A percentile compares a stretch with the other conserved stretches of the same genome.
Conservation (phyloP, 2,888 invertebrate species). For the Agrotis exclamationis region DNA sequence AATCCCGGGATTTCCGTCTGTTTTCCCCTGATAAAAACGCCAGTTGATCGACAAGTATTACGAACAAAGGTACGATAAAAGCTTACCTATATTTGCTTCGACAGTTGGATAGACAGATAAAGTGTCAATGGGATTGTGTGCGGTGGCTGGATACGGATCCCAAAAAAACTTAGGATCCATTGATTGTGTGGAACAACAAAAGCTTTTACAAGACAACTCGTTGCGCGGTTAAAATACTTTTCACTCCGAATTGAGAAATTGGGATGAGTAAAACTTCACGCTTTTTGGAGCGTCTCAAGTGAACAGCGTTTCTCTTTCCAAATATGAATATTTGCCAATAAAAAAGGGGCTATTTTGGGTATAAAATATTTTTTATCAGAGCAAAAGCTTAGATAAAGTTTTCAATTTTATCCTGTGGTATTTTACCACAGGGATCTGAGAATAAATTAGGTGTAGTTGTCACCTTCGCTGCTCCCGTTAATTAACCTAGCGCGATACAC, state of each 20-base stretch:
- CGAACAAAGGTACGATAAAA: constrained; percentile 51
- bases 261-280: neutral
- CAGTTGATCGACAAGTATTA: constrained; percentile 55
- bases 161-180: constrained; percentile 47
- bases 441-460: constrained; percentile 38
- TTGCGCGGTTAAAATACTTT: constrained; percentile 40
- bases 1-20: constrained; percentile 18
- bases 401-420: neutral
- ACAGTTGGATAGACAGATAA: constrained; percentile 62
- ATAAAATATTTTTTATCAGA: neutral
- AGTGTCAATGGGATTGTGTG: constrained; percentile 62
- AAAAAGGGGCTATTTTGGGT: neutral
- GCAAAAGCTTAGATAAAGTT: neutral
- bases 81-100: constrained; percentile 55
- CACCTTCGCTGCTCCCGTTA: constrained; percentile 27
- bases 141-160: constrained; percentile 50
- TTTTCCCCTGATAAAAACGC: constrained; percentile 42
- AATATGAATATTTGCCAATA: neutral
- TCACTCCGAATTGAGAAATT: constrained; percentile 5
- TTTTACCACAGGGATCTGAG: constrained; percentile 8
- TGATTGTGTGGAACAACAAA: constrained; percentile 53
- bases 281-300: neutral
- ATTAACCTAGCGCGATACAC: constrained; percentile 42
- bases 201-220: constrained; percentile 40
- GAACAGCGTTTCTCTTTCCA: neutral